Evolutionary conservation across 2,797 vertebrate species (phyloP).

Genomic region (Allobates femoralis): DNA sequence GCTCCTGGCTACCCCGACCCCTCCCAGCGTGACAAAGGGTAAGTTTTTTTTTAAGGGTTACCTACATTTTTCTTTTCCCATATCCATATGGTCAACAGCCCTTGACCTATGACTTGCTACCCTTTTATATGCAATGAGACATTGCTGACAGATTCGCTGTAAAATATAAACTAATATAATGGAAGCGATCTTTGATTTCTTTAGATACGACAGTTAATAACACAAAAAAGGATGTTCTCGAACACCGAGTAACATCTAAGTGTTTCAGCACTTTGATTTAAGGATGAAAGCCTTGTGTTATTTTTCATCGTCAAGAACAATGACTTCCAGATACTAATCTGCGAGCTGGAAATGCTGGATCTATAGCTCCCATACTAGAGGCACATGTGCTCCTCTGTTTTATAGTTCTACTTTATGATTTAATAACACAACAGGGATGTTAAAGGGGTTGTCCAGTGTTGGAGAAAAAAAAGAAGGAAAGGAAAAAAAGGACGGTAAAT

Average conservation of each 20-base stretch:
- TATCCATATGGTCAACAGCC: background rate
- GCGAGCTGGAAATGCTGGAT: constrained; percentile 5
- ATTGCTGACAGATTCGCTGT: background rate
- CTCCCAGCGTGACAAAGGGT: background rate
- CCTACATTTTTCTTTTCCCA: background rate
- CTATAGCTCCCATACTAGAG: constrained; percentile 29
- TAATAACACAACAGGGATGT: background rate
- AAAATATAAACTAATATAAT: background rate
- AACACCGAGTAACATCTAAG: constrained; percentile 48
- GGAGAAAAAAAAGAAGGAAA: too few relatives aligned
- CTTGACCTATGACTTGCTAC: background rate
- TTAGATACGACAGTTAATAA: background rate
- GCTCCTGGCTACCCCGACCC: background rate
- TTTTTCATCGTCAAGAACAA: constrained; percentile 47
- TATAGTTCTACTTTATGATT: constrained; percentile 6
- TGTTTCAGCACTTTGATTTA: constrained; percentile 49
- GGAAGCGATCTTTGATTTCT: background rate
- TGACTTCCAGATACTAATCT: constrained; percentile 51
- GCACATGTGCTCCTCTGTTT: constrained; percentile 18
- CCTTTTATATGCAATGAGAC: background rate
- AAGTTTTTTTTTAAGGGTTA: background rate
- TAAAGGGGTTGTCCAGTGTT: background rate
- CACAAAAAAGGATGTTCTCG: constrained; percentile 1
- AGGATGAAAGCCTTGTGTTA: background rate
- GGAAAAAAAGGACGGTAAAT: background rate